Conservation (phyloP, 2,888 invertebrate species). For the Platycnemis pennipes region DNA sequence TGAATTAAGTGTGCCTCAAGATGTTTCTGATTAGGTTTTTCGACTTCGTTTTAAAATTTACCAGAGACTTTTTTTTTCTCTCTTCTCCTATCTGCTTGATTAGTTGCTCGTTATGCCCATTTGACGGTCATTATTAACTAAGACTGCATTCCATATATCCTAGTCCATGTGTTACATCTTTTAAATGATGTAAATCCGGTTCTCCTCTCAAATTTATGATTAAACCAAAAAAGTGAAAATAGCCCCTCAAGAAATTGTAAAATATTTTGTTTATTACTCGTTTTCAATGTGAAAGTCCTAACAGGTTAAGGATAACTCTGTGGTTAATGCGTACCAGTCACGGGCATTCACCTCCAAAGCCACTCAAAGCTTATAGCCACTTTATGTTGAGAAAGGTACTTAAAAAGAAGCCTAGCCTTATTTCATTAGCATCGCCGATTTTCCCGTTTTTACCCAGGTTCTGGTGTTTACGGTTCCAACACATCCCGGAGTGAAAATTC, state of each 20-base stretch:
- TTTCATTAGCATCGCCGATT: neutral
- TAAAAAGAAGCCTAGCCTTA: neutral
- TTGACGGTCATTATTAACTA: too few relatives aligned
- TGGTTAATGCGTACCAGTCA: neutral
- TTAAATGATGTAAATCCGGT: too few relatives aligned
- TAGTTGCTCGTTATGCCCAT: too few relatives aligned
- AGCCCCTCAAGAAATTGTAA: neutral
- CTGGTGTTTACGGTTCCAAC: neutral
- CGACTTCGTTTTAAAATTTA: too few relatives aligned
- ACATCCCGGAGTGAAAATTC: neutral
- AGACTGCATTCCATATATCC: too few relatives aligned
- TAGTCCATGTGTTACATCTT: too few relatives aligned
- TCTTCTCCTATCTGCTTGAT: too few relatives aligned
- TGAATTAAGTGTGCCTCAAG: too few relatives aligned
- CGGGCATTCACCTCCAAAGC: neutral
- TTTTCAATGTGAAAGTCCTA: neutral
- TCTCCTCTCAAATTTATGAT: neutral
- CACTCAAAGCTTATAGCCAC: neutral
- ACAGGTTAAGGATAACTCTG: neutral
- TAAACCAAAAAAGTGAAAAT: neutral
- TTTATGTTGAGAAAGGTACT: neutral
- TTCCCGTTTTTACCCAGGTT: neutral
- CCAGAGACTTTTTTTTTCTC: too few relatives aligned
- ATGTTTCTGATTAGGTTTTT: too few relatives aligned
- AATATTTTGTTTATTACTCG: neutral